Evolutionary conservation across 2,888 invertebrate species (phyloP).

Genomic region (Cryptocephalus moraei): DNA sequence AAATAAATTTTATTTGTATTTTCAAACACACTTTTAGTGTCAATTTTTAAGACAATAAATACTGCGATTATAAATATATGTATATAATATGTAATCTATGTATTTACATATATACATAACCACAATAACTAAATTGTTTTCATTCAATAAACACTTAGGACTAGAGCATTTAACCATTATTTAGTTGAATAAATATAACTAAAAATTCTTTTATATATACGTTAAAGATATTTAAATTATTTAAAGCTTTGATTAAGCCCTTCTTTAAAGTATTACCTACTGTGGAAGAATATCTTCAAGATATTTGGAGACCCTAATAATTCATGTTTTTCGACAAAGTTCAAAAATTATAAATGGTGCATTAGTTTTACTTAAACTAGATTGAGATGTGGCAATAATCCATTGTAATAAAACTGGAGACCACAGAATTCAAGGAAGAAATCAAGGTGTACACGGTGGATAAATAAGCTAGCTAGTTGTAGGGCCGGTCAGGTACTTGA

Average conservation of each 20-base stretch:
- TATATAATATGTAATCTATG: no score
- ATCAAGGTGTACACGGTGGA: conserved; percentile 11
- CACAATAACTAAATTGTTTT: no score
- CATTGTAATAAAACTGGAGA: conserved; percentile 12
- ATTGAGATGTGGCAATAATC: conserved; percentile 5
- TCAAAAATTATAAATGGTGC: conserved; percentile 5
- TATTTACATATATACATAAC: no score
- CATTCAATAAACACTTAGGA: no score
- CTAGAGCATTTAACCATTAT: neutral
- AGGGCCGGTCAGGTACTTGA: conserved; percentile 38
- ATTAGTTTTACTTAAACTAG: neutral
- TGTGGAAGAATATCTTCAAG: no score
- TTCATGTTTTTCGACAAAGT: no score
- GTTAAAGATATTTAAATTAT: neutral
- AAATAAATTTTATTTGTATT: no score
- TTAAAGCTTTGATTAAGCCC: neutral
- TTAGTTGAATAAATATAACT: neutral
- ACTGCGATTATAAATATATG: no score
- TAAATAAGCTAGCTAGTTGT: conserved; percentile 18
- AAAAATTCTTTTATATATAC: neutral
- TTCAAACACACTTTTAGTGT: no score
- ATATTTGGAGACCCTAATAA: no score
- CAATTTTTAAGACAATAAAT: no score
- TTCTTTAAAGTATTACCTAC: no score
- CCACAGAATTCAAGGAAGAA: conserved; percentile 8